Conservation (phyloP, 2,888 invertebrate species). For the Elegia similella region DNA sequence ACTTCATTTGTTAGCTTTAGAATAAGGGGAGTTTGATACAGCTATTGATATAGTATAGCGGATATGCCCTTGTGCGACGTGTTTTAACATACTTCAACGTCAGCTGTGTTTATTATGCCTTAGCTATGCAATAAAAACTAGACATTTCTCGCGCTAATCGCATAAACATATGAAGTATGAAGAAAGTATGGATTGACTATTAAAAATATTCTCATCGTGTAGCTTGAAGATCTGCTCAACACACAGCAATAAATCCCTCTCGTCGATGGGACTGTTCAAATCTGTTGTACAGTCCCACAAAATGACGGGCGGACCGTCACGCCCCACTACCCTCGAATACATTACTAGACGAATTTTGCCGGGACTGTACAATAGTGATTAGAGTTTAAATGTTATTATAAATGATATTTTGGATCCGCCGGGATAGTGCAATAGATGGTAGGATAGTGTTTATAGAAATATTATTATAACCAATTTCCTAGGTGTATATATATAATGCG, state of each 20-base stretch:
- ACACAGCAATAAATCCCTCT: not conserved
- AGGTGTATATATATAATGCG: conserved; percentile 12
- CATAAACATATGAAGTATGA: no score
- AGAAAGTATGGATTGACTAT: no score
- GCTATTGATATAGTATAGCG: no score
- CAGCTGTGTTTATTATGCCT: no score
- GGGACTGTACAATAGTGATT: conserved; percentile 41
- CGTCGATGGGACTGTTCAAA: conserved; percentile 2
- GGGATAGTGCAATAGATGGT: conserved; percentile 78
- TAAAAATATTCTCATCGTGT: no score
- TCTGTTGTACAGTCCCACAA: conserved; percentile 11
- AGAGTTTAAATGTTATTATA: conserved; percentile 53
- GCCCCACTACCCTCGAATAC: not conserved
- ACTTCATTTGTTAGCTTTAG: no score
- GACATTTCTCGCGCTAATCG: no score
- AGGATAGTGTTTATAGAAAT: conserved; percentile 55
- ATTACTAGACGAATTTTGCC: conserved; percentile 17
- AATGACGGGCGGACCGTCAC: not conserved
- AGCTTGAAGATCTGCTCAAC: no score
- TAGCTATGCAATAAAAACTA: no score
- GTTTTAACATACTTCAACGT: no score
- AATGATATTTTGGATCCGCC: conserved; percentile 65
- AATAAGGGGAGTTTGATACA: no score
- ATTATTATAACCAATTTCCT: conserved; percentile 22
- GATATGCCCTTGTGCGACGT: no score